phyloP scores from a whole-genome alignment of 2,797 vertebrate species.

The Acropternis orthonyx region DNA sequence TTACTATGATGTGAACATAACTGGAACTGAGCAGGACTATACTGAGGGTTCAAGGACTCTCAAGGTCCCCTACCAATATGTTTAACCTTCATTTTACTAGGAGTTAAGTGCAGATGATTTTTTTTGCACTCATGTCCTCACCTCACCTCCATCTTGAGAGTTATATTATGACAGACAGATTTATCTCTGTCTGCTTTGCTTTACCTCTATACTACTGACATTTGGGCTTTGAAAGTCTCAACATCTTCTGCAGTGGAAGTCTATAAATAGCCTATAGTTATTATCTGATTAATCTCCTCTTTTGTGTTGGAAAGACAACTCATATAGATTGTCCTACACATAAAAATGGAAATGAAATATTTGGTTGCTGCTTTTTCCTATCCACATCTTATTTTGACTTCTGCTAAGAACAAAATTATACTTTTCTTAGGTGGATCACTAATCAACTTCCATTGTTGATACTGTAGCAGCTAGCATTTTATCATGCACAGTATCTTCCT shows the following conservation, averaged over 20 bases:
- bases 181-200: not conserved
- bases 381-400: not conserved
- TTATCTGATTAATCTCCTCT: not conserved
- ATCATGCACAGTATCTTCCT: accelerated
- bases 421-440: not conserved
- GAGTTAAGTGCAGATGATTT: not conserved
- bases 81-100: not conserved
- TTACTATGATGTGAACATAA: not conserved
- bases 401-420: not conserved
- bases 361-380: not conserved
- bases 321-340: not conserved
- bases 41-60: not conserved
- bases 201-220: not conserved
- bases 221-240: not conserved
- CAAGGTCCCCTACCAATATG: not conserved
- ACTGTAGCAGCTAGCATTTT: not conserved
- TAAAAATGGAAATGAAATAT: not conserved
- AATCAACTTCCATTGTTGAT: not conserved
- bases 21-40: not conserved
- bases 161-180: not conserved
- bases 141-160: not conserved
- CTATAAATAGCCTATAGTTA: not conserved
- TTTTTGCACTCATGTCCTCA: not conserved
- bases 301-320: not conserved
- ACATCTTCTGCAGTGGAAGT: accelerated